Evolutionary conservation across 1,140 invertebrate species (phyloP).

Genomic region (Calosoma granatense): DNA sequence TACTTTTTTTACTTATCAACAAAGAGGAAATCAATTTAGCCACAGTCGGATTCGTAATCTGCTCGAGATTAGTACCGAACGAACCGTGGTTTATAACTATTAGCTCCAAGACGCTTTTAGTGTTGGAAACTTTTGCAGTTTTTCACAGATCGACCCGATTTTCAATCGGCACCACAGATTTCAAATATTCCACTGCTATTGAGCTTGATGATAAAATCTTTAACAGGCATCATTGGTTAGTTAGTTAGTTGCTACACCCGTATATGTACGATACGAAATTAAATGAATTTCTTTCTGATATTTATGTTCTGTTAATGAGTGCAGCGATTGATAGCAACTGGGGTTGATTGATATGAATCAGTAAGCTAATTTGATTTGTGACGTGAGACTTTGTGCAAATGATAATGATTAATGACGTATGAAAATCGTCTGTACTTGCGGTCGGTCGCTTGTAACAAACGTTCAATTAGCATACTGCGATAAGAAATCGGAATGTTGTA

Average conservation of each 20-base stretch:
- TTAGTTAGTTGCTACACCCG: too few relatives aligned
- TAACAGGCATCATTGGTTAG: too few relatives aligned
- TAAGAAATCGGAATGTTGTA: neutral
- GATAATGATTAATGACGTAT: constrained; percentile 2
- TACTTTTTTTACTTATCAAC: neutral
- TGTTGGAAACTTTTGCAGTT: neutral
- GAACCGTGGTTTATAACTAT: neutral
- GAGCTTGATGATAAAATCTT: too few relatives aligned
- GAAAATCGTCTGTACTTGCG: neutral
- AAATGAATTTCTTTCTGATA: too few relatives aligned
- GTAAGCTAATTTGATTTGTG: neutral
- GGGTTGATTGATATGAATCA: neutral
- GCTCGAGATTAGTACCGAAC: neutral
- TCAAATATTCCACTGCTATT: too few relatives aligned
- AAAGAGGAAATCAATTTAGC: neutral
- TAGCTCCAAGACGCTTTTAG: neutral
- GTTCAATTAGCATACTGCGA: neutral
- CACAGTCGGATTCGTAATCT: neutral
- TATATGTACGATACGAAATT: too few relatives aligned
- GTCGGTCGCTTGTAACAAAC: neutral
- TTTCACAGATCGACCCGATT: neutral
- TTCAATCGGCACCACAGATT: too few relatives aligned
- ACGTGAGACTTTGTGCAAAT: neutral
- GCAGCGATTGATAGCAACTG: too few relatives aligned
- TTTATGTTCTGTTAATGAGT: too few relatives aligned